Evolutionary conservation across 2,797 vertebrate species (phyloP), one percentile per base, ranked within the genome.

Genomic region (Ptychobarbus kaznakovi): DNA sequence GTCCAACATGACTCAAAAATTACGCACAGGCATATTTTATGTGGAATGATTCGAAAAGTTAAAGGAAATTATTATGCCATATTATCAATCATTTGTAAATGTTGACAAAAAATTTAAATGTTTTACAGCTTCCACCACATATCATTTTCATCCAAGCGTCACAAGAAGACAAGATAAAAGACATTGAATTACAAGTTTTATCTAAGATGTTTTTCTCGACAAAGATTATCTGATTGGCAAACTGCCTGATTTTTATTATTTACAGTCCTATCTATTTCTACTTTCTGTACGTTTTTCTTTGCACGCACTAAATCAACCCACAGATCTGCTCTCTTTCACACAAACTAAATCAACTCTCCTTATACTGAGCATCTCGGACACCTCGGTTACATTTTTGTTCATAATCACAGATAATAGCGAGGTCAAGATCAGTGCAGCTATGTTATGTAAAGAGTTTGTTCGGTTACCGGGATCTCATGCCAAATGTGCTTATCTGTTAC

Each of bases 401-500:
- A 75, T 65, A 83, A 25, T 53, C 46, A 76, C 12, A 83, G 82
- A 83, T 77, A 68, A 68, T 40, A 51, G 11, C 18, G 20, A 76
- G 81, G 61, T 51, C 72, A 66, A 83, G 35, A 77, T 56, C 44
- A 77, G 28, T 49, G n/a, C 69, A 75, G 58, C 40, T 7, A 49
- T 51, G 56, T 38, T 75, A 65, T 65, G 58, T 15, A 5, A 11
- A 1, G 42, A 68, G 61, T 83, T 76, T 68, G 22, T 15, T 77
- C 35, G 2, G 32, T 53, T 77, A 68, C 61, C 22, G 25, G 3
- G 42, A 58, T 38, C 53, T 75, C 4, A 16, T 49, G 25, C 42
- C 70, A 82, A 9, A 63, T 65, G 58, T 65, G 42, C 66, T 15
- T 51, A 75, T 1, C 28, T 44, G 35, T 61, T 83, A 11, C 32